These are phyloP conservation scores for Sminthurinus signatus DNA, from an alignment of 1,140 invertebrate genomes.

Conservation along the genomic window DNA sequence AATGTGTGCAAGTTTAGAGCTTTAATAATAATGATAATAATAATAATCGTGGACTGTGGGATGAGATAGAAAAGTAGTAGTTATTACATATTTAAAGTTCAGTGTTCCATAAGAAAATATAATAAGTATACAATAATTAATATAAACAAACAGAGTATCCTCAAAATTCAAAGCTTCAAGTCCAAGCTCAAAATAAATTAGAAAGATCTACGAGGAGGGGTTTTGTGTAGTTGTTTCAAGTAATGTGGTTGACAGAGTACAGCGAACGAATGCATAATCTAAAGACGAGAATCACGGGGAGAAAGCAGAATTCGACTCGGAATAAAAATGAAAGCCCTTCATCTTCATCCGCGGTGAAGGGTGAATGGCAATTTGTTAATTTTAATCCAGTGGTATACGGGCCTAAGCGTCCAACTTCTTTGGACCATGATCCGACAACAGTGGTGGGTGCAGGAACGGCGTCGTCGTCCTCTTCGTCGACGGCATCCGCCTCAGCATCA, in stretches of 20 bases:
- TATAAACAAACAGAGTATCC: too few species aligned
- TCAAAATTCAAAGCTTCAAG: too few species aligned
- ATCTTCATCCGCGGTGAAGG: slow-evolving; percentile 20
- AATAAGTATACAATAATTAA: too few species aligned
- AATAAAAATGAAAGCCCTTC: slow-evolving; percentile 23
- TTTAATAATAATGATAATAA: too few species aligned
- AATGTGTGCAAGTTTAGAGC: too few species aligned
- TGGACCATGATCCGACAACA: neutral
- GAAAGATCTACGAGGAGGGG: neutral
- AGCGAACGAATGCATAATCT: slow-evolving; percentile 47
- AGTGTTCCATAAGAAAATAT: too few species aligned
- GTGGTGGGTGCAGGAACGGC: neutral
- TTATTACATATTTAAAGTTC: too few species aligned
- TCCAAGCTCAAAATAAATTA: too few species aligned
- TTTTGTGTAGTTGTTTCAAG: too few species aligned
- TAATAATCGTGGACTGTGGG: too few species aligned
- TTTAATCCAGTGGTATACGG: slow-evolving; percentile 46
- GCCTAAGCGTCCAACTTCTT: slow-evolving; percentile 13
- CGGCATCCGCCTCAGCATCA: too few species aligned
- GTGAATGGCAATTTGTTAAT: slow-evolving; percentile 48
- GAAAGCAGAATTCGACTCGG: slow-evolving; percentile 44
- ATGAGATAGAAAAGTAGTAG: too few species aligned
- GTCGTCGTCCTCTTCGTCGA: neutral
- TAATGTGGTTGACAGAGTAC: slow-evolving; percentile 45
- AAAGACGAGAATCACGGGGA: slow-evolving; percentile 45